Evolutionary conservation across 1,140 invertebrate species (phyloP).

Genomic region (Orchestia grillus): DNA sequence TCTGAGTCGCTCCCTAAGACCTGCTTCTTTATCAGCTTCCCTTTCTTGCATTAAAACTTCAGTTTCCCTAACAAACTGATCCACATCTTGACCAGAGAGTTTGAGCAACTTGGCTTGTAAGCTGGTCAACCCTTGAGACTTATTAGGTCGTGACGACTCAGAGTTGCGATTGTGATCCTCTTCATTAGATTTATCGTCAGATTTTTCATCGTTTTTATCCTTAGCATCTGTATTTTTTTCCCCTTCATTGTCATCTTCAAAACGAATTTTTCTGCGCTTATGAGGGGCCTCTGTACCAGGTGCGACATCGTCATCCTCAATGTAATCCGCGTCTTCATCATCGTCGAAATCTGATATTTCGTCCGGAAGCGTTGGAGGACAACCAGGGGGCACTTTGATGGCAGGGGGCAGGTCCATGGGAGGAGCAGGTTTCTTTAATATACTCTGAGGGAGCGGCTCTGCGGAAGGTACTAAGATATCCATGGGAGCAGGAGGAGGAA

Average conservation of each 20-base stretch:
- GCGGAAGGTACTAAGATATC: constrained; percentile 36
- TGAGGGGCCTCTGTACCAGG: constrained; percentile 70
- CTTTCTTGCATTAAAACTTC: constrained; percentile 72
- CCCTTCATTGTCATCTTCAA: constrained; percentile 76
- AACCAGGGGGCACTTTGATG: constrained; percentile 64
- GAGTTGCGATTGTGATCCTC: constrained; percentile 42
- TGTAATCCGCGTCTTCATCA: constrained; percentile 70
- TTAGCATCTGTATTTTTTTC: constrained; percentile 69
- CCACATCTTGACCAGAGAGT: constrained; percentile 90
- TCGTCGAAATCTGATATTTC: constrained; percentile 80
- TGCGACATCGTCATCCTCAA: constrained; percentile 51
- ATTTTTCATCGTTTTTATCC: constrained; percentile 68
- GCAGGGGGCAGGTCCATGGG: constrained; percentile 51
- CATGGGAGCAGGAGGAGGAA: constrained; percentile 31
- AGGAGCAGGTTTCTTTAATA: constrained; percentile 65
- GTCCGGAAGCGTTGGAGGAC: constrained; percentile 65
- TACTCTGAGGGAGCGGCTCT: constrained; percentile 59
- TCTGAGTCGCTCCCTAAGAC: constrained; percentile 73
- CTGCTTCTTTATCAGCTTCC: constrained; percentile 76
- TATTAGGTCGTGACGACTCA: not conserved
- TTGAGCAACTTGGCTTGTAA: constrained; percentile 87
- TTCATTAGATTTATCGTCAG: constrained; percentile 69
- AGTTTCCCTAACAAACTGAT: constrained; percentile 88
- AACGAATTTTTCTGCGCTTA: constrained; percentile 74
- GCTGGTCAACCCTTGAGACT: constrained; percentile 72